phyloP scores from a whole-genome alignment of 2,113 vertebrate species.

The Reinhardtius hippoglossoides region DNA sequence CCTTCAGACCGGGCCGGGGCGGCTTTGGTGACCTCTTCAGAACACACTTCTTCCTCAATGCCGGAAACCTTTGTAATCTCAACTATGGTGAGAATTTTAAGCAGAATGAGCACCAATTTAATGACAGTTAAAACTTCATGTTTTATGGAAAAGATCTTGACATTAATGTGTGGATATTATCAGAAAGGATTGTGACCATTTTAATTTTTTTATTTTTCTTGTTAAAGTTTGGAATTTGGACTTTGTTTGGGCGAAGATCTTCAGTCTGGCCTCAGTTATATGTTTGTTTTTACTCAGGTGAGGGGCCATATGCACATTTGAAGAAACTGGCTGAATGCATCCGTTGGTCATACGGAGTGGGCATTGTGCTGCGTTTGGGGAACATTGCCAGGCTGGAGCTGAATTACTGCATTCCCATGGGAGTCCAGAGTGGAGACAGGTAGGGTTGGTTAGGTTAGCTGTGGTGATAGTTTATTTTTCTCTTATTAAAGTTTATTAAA shows the following conservation, averaged over 20 bases:
- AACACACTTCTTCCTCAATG: constrained; percentile 97
- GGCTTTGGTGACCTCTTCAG: constrained; percentile 97
- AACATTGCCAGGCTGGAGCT: constrained; percentile 96
- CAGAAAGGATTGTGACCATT: not conserved
- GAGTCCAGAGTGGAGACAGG: constrained; percentile 96
- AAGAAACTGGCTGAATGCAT: constrained; percentile 90
- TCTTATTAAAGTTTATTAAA: too few relatives aligned
- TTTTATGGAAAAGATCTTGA: not conserved
- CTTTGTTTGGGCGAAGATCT: not conserved
- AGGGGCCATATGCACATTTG: constrained; percentile 91
- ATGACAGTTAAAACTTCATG: not conserved
- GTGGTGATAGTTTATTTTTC: not conserved
- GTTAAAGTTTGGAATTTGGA: not conserved
- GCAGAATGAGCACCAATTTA: not conserved
- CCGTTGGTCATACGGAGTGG: constrained; percentile 95
- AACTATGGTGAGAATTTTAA: constrained; percentile 88
- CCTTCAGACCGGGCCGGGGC: constrained; percentile 92
- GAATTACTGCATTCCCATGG: constrained; percentile 98
- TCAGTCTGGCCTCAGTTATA: not conserved
- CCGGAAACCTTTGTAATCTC: constrained; percentile 97
- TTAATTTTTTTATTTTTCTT: not conserved
- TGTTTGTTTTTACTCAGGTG: constrained; percentile 81
- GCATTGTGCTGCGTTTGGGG: constrained; percentile 92
- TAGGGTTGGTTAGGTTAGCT: constrained; percentile 50
- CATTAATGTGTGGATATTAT: not conserved